Base-by-base conservation (phyloP, 2,797 vertebrate genomes). In the Lophotriccus pileatus region DNA sequence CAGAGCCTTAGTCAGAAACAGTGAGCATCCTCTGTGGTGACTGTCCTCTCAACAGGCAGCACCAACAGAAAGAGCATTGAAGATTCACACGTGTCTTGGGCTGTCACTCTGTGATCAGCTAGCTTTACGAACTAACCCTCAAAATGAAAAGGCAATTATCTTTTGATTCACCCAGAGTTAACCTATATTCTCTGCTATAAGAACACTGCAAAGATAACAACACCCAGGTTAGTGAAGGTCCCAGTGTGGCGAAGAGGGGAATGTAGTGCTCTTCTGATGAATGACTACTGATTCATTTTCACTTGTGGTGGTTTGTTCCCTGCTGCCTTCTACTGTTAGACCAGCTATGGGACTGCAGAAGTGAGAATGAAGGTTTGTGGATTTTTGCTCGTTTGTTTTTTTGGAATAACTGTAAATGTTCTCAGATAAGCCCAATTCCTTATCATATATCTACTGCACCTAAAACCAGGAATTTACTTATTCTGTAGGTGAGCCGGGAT, bases 401-500 rank as follows among this genome's bases (percentile, higher is more conserved):
- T 68, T 52, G 6, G 68, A 63, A 78, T 64, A 81, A 10, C 22
- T 62, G 30, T 39, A 93, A 94, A 83, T 34, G 34, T 34, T 79
- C 52, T 46, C 34, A 46, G 44, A 47, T 24, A 23, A 79, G n/a
- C 18, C 34, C 62, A 69, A 20, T 74, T 75, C 34, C 85, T 32
- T 32, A 81, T 58, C 30, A 52, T 67, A 36, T 18, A 77, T 66
- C 84, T 36, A 47, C 41, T 63, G 12, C 50, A 86, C 4, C 43
- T 73, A 83, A 76, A 93, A 14, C 3, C 52, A 85, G 73, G 79
- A 93, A 91, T 52, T 46, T 34, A 32, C 47, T 92, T 41, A 12
- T 53, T 62, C 76, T 84, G 59, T 17, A 73, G 50, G 43, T 39
- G 37, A 87, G 63, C 59, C 83, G 85, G 12, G 17, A 23, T 22